Evolutionary conservation across 2,113 vertebrate genomes (phyloP).

Genomic region (Oxygymnocypris stewartii): DNA sequence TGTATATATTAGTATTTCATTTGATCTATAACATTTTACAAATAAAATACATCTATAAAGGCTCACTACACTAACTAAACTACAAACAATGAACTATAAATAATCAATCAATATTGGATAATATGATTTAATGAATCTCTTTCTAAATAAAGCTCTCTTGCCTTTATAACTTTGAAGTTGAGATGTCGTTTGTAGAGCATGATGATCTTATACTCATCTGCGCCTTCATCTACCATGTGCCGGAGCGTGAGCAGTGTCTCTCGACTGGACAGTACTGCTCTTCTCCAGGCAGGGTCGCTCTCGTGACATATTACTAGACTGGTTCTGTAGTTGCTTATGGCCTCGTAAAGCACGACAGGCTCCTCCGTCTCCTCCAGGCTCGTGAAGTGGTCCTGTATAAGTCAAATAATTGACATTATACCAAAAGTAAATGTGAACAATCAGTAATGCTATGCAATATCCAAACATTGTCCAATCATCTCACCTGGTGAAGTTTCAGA

Average conservation of each 20-base stretch:
- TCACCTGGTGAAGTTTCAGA: conserved; percentile 92
- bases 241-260: conserved; percentile 92
- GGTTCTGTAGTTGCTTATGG: conserved; percentile 88
- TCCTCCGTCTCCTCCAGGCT: conserved; percentile 97
- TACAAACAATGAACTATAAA: too few relatives aligned
- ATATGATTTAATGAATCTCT: too few relatives aligned
- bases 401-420: background rate
- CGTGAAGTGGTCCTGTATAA: conserved; percentile 92
- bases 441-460: background rate
- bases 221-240: conserved; percentile 94
- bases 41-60: too few relatives aligned
- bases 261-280: conserved; percentile 87
- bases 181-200: conserved; percentile 95
- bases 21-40: too few relatives aligned
- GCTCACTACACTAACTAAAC: background rate
- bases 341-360: conserved; percentile 84
- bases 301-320: conserved; percentile 95
- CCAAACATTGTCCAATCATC: background rate
- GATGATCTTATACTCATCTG: conserved; percentile 96
- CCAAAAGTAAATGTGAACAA: background rate
- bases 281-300: conserved; percentile 93
- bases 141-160: conserved; percentile 50
- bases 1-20: too few relatives aligned
- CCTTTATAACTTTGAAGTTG: conserved; percentile 99
- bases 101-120: too few relatives aligned